Base-by-base conservation (phyloP, 2,797 vertebrate species). In the Petrocephalus schoutedeni region DNA sequence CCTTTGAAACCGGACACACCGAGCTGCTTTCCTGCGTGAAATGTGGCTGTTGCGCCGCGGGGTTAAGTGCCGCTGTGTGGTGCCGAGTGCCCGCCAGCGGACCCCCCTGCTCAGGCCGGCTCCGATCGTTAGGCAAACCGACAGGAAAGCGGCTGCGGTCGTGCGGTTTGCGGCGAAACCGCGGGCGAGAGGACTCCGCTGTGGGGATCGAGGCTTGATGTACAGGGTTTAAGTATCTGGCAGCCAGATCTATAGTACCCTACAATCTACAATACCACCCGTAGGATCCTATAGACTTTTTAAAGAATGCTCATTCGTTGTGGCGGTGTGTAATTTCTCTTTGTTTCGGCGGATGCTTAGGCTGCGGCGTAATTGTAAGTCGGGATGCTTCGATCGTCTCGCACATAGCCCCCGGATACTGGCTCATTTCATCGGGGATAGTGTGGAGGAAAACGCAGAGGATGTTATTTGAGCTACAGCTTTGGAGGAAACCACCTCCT, bases 71-170 rank as follows among this genome's bases (percentile, higher is more conserved):
- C 21, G 4, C 51, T n/a, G 28, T 84, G 80, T 54, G 74, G 41
- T 80, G 74, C 41, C 28, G 74, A 16, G 21, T 2, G 59, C 0
- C 19, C 2, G 41, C 74, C 41, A 49, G 1, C 2, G 41, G 74
- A 80, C 41, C 41, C n/a, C 74, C 80, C 80, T 21, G 45, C 80
- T 23, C 80, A 54, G 7, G 49, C 51, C 21, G 21, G 28, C 80
- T 23, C 51, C 45, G 80, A 54, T 49, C 45, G 45, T 84, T 84
- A 53, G 80, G 28, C 49, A 54, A 84, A 84, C 80, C 80, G 4
- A 84, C 80, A 54, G 80, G 80, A 84, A 84, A 84, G 80, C 80
- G 28, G 80, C 80, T 49, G 51, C 23, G 80, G 80, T 84, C 74
- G 19, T 54, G 80, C 9, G 80, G 80, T 84, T 28, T 54, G 80